Evolutionary conservation across 2,888 invertebrate species (phyloP), one percentile per base, ranked within the genome.

Genomic region (Pandemis heparana): DNA sequence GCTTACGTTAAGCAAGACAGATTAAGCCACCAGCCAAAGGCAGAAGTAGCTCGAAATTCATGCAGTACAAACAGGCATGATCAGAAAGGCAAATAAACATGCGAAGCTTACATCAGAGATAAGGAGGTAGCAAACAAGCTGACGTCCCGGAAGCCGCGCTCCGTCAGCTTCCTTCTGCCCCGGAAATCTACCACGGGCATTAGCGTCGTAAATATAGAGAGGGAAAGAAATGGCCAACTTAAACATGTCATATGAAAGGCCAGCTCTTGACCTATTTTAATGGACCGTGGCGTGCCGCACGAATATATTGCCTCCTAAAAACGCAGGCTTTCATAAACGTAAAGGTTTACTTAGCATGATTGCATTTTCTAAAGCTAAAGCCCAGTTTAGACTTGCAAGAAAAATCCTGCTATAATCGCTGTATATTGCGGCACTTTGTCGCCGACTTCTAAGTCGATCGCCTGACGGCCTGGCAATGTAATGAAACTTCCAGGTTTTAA

Each of bases 81-180:
- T 82, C 81, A 79, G 81, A 82, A 83, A 81, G 75, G 80, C 82
- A 83, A 85, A 86, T 83, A 85, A 85, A 85, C 84, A 84, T 80
- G 80, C 80, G 77, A 82, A 75, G 76, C 77, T 77, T 74, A 79
- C 80, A 79, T 80, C 65, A 63, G 65, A 74, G 68, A 72, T 66
- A 70, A 56, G 64, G 62, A 83, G 82, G 82, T 81, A 85, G 81
- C 83, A 85, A 87, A 89, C 88, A 89, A 85, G 87, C 89, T 89
- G 89, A 86, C 89, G 86, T 79, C 62, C 86, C 87, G 91, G 89
- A 90, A 83, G 82, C 80, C 74, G 78, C 81, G 86, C 86, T 84
- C 82, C 82, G 86, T 85, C 85, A 85, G 87, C 82, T 86, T 88
- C 89, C 87, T 84, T 82, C 77, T n/a, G 70, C 79, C 76, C 77